These are phyloP conservation scores for Magallana gigas DNA, from an alignment of 1,140 invertebrate species.

Conservation along the genomic window DNA sequence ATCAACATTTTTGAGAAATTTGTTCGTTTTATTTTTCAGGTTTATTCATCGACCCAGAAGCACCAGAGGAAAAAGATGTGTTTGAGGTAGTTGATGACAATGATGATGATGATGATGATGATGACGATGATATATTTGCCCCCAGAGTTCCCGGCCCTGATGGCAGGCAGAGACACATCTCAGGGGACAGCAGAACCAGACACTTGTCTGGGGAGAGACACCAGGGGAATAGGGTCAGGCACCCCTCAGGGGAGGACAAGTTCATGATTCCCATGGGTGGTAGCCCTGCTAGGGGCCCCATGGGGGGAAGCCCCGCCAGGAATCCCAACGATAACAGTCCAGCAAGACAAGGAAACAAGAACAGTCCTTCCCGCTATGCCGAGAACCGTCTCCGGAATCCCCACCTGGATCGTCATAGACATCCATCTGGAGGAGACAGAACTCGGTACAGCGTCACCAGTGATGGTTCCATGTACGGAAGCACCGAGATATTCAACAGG, in stretches of 20 bases:
- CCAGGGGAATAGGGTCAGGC: neutral
- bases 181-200: slow-evolving; percentile 15
- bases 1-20: neutral
- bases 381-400: slow-evolving; percentile 13
- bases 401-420: neutral
- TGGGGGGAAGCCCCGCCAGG: neutral
- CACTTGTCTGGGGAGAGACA: slow-evolving; percentile 10
- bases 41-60: slow-evolving; percentile 34
- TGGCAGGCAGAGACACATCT: slow-evolving; percentile 39
- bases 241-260: neutral
- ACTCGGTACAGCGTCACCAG: slow-evolving; percentile 61
- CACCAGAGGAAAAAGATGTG: slow-evolving; percentile 21
- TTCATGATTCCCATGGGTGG: neutral
- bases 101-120: neutral
- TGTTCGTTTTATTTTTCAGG: slow-evolving; percentile 4
- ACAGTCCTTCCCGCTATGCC: neutral
- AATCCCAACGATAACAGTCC: neutral
- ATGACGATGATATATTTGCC: slow-evolving; percentile 21
- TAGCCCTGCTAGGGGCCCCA: neutral
- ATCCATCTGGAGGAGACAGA: slow-evolving; percentile 40
- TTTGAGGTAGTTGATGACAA: neutral
- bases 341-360: neutral
- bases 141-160: slow-evolving; percentile 9
- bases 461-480: slow-evolving; percentile 68
- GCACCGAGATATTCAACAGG: slow-evolving; percentile 66